Percentiles rank a stretch among this genome's conserved stretches.
Evolutionary conservation across 2,888 invertebrate species (phyloP).

Genomic region (Subacronicta megacephala): DNA sequence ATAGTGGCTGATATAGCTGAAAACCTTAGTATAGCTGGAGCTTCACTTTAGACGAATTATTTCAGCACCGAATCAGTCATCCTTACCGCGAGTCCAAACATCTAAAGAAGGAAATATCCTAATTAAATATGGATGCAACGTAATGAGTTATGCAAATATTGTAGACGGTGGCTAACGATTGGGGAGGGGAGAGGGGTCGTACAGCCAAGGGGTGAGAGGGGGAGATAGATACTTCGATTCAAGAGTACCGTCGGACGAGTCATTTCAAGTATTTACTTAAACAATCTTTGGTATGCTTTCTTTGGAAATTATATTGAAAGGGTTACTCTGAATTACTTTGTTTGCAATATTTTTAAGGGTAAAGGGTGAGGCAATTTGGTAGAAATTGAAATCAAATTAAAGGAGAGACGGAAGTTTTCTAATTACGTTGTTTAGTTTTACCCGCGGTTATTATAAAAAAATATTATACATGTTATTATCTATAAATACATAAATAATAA

Average conservation of each 20-base stretch:
- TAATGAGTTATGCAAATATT: constrained; percentile 88
- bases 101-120: constrained; percentile 81
- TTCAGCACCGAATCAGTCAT: constrained; percentile 43
- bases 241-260: constrained; percentile 69
- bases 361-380: constrained; percentile 39
- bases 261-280: constrained; percentile 71
- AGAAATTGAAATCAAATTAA: constrained; percentile 37
- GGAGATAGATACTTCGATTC: constrained; percentile 54
- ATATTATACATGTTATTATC: too few species aligned
- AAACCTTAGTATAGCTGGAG: too few species aligned
- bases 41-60: background rate
- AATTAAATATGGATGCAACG: constrained; percentile 88
- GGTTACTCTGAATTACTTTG: constrained; percentile 58
- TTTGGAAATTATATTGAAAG: constrained; percentile 66
- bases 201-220: constrained; percentile 38
- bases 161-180: constrained; percentile 81
- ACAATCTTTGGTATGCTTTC: constrained; percentile 63
- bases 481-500: too few species aligned
- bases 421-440: constrained; percentile 25
- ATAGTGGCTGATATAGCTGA: too few species aligned
- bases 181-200: constrained; percentile 29
- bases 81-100: constrained; percentile 52
- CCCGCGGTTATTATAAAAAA: background rate
- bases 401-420: constrained; percentile 40
- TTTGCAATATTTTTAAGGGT: constrained; percentile 55